Base-by-base conservation (phyloP, 2,797 vertebrate genomes). In the Chaetodon trifasciatus region DNA sequence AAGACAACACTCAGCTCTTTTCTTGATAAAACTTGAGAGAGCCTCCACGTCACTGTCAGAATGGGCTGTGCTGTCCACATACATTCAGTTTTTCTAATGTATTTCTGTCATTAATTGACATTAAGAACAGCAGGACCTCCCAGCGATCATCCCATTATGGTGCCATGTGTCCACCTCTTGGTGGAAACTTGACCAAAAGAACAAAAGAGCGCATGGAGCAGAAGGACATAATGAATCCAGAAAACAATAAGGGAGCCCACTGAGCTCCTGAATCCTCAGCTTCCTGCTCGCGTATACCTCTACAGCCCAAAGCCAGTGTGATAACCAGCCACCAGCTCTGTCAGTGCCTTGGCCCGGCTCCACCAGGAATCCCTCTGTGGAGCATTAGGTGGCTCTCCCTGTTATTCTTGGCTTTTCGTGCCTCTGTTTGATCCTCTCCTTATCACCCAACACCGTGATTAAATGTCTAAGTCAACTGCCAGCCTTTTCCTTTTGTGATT, bases 401-500 rank as follows among this genome's bases (percentile, higher is more conserved):
- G 88, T 92, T 93, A 88, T 92, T 90, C 86, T 37, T 78, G 76
- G 78, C 87, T 84, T 82, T 90, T 78, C 65, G 60, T 91, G 90
- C 88, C 83, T 92, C 70, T 6, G 77, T 93, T 93, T 92, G 92
- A 93, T 94, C 89, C 91, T 90, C 84, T 86, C 87, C 90, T 93
- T 93, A 91, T 94, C 90, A 88, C 84, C 91, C 84, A 89, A 89
- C 88, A 75, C 83, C 19, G 88, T 91, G 93, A 95, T 95, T 93
- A 94, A 92, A 93, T 56, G 91, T 92, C 85, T 93, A 92, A 94
- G 90, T 94, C 90, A 94, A 92, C 93, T 71, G 72, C 67, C 87
- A 75, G 87, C 79, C 83, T 89, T 89, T 80, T 83, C 74, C 89
- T 89, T 93, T 94, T 93, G 89, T 94, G 91, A 91, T 90, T 91